phyloP scores from a whole-genome alignment of 2,797 vertebrate species.

The Acrossocheilus fasciatus region DNA sequence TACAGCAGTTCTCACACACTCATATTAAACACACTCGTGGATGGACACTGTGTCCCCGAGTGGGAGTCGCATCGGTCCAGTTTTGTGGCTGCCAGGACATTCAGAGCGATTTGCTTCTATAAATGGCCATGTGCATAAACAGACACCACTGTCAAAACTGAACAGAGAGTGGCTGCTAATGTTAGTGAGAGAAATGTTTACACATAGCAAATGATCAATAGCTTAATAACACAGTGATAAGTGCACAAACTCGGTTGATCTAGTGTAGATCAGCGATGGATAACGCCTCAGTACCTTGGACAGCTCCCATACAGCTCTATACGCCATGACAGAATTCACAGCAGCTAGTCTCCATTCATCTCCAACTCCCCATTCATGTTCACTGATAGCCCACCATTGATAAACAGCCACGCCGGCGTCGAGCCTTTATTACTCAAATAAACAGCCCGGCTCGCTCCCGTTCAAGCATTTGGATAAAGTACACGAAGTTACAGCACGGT shows the following conservation, averaged over 20 bases:
- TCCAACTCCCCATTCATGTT: slow-evolving; percentile 62
- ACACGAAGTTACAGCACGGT: not conserved
- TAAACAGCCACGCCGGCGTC: slow-evolving; percentile 48
- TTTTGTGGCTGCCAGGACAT: slow-evolving; percentile 9
- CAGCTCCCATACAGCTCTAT: slow-evolving; percentile 64
- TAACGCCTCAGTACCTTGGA: slow-evolving; percentile 74
- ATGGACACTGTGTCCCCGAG: slow-evolving; percentile 49
- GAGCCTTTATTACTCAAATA: slow-evolving; percentile 20
- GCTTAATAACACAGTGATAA: not conserved
- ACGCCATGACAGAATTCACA: slow-evolving; percentile 46
- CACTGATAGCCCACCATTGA: slow-evolving; percentile 57
- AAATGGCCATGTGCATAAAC: slow-evolving; percentile 2
- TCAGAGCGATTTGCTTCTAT: not conserved
- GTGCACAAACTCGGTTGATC: not conserved
- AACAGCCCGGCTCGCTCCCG: slow-evolving; percentile 22
- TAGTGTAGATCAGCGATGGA: not conserved
- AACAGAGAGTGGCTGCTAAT: not conserved
- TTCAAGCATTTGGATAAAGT: not conserved
- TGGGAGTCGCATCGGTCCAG: slow-evolving; percentile 13
- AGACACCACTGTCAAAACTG: not conserved
- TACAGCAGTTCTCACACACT: slow-evolving; percentile 73
- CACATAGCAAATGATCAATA: not conserved
- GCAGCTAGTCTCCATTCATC: slow-evolving; percentile 60
- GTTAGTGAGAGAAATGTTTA: not conserved
- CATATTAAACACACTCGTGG: slow-evolving; percentile 75